Percentiles rank a stretch among this genome's conserved stretches.
Conservation (phyloP, 2,888 invertebrate genomes). For the Drosophila gaucha region DNA sequence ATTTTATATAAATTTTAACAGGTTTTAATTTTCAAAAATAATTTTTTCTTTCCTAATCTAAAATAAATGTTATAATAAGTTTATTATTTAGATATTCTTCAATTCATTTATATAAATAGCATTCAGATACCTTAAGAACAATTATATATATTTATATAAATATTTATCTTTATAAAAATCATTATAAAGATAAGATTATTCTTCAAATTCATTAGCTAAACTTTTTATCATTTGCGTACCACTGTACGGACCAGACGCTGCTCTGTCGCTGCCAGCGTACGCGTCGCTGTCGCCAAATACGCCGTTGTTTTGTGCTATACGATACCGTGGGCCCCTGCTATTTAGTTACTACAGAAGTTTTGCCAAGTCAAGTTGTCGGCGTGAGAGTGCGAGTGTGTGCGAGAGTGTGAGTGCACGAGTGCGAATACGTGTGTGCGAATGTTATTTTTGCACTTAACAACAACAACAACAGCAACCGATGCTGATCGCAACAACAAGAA, state of each 20-base stretch:
- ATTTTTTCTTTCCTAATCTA: too few relatives aligned
- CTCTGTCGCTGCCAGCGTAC: conserved; percentile 39
- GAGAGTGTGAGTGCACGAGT: conserved; percentile 8
- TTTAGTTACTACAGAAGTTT: conserved; percentile 83
- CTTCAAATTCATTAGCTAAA: not conserved
- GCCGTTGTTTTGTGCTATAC: conserved; percentile 74
- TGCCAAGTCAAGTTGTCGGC: conserved; percentile 79
- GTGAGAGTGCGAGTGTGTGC: conserved; percentile 31
- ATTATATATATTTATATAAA: too few relatives aligned
- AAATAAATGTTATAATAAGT: too few relatives aligned
- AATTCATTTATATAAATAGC: not conserved
- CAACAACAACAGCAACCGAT: conserved; percentile 20
- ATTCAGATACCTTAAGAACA: not conserved
- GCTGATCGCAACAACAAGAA: conserved; percentile 26
- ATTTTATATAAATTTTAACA: too few relatives aligned
- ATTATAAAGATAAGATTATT: conserved; percentile 1
- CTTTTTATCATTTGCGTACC: conserved; percentile 2
- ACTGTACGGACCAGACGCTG: conserved; percentile 39
- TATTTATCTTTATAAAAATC: not conserved
- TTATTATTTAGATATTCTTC: not conserved
- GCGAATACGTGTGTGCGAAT: conserved; percentile 18
- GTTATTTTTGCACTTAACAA: conserved; percentile 46
- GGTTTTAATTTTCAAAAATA: too few relatives aligned
- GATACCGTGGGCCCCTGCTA: conserved; percentile 73
- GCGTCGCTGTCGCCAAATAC: conserved; percentile 65